phyloP scores from a whole-genome alignment of 2,888 invertebrate species.

The Eumerus sabulonum region DNA sequence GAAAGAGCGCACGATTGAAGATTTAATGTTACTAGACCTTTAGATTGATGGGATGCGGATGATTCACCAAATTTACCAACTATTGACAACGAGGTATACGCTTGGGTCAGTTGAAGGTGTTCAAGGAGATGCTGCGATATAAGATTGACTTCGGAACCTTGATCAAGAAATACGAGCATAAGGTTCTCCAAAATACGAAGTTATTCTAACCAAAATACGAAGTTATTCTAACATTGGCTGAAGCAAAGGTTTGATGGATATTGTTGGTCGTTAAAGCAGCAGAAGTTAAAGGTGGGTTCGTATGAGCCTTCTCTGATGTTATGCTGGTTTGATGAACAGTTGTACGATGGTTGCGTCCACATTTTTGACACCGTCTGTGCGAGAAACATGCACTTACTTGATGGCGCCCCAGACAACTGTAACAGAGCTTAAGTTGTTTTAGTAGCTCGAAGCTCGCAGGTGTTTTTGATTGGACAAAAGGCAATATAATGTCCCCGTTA shows the following conservation, averaged over 20 bases:
- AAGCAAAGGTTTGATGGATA: background rate
- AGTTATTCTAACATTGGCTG: background rate
- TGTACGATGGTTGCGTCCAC: slow-evolving; percentile 23
- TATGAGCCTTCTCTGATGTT: background rate
- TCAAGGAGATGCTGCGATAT: background rate
- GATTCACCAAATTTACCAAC: slow-evolving; percentile 15
- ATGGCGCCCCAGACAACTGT: slow-evolving; percentile 30
- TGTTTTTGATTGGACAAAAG: slow-evolving; percentile 31
- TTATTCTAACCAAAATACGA: slow-evolving; percentile 10
- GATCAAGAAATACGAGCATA: slow-evolving; percentile 5
- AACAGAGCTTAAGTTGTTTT: slow-evolving; percentile 18
- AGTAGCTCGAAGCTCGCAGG: slow-evolving; percentile 21
- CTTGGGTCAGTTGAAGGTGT: background rate
- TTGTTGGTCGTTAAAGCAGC: background rate
- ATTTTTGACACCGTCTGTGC: slow-evolving; percentile 31
- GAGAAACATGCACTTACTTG: slow-evolving; percentile 16
- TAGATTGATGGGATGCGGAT: slow-evolving; percentile 27
- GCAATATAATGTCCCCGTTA: slow-evolving; percentile 32
- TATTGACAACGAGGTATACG: slow-evolving; percentile 20
- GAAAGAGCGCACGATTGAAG: slow-evolving; percentile 15
- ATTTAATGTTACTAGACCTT: slow-evolving; percentile 4
- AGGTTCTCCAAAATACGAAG: slow-evolving; percentile 1
- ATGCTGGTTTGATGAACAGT: background rate
- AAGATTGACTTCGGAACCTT: background rate
- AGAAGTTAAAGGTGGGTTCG: too few relatives aligned